phyloP scores from a whole-genome alignment of 2,888 invertebrate genomes.

The Erynnis tages region DNA sequence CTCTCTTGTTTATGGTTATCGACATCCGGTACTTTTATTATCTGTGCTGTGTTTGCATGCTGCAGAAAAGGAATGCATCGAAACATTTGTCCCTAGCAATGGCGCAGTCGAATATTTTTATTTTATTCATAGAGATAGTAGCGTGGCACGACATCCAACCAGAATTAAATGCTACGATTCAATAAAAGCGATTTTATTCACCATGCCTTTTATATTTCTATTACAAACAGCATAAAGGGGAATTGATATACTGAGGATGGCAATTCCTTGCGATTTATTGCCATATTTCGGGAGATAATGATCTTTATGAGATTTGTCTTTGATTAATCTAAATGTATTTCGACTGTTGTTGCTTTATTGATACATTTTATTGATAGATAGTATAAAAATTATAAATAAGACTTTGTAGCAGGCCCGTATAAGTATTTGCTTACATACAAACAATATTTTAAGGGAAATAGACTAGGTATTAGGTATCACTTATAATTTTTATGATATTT shows the following conservation, averaged over 20 bases:
- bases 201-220: constrained; percentile 69
- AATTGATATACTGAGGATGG: constrained; percentile 44
- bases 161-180: constrained; percentile 63
- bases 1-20: too few relatives aligned
- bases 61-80: not conserved
- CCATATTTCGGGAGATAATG: constrained; percentile 54
- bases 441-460: too few relatives aligned
- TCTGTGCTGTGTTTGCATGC: not conserved
- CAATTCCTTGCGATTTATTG: constrained; percentile 55
- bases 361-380: not conserved
- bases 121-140: constrained; percentile 59
- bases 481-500: too few relatives aligned
- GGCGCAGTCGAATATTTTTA: constrained; percentile 48
- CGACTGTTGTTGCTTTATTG: constrained; percentile 3
- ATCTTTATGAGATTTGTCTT: constrained; percentile 60
- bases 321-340: constrained; percentile 44
- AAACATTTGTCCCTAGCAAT: not conserved
- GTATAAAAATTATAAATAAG: not conserved
- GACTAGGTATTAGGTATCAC: too few relatives aligned
- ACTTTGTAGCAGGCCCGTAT: too few relatives aligned
- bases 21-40: not conserved
- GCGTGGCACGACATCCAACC: constrained; percentile 48
- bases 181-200: constrained; percentile 62
- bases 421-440: too few relatives aligned
- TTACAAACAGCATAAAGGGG: constrained; percentile 56